Evolutionary conservation across 2,113 vertebrate species (phyloP), one percentile per base, ranked within the genome.

Genomic region (Labeo rohita): DNA sequence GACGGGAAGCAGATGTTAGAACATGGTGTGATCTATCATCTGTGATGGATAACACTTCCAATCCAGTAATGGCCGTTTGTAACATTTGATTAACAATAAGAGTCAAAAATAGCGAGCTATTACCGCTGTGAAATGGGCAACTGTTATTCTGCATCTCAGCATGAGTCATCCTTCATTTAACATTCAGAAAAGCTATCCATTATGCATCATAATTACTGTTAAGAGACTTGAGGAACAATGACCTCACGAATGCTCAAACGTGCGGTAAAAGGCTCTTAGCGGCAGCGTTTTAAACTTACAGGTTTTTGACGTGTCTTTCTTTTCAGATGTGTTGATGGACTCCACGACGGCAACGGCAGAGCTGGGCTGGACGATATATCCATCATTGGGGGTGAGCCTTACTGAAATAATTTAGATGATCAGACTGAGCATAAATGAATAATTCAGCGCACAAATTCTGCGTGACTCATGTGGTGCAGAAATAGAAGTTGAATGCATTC

Each of bases 301-400:
- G 59, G 39, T 73, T 84, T 78, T 80, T 73, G 39, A 16, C 21
- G 23, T 78, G 43, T 10, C 61, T 85, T 86, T 92, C 84, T 87
- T 91, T 91, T 52, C 95, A 99, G 98, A 98, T 93, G 97, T 96
- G 0, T 91, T 99, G 91, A 99, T 99, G 98, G 98, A 99, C 87
- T 99, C 98, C 56, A 99, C 97, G 0, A 98, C 96, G 0, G 98
- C 98, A 0, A 99, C 98, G 0, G 97, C 98, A 23, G 98, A 99
- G 91, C 95, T 99, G 84, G 98, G 98, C 86, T 99, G 98, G 98
- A 98, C 92, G 0, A 97, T 97, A 81, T 94, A 96, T 89, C 98
- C 98, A 84, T 92, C 96, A 0, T 95, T 96, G 4, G 98, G 98
- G 96, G 98, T 99, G 87, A 97, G 97, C 13, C 61, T 75, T 43